These are phyloP conservation scores for Drosophila obscura DNA, from an alignment of 1,140 invertebrate genomes.

Conservation along the genomic window DNA sequence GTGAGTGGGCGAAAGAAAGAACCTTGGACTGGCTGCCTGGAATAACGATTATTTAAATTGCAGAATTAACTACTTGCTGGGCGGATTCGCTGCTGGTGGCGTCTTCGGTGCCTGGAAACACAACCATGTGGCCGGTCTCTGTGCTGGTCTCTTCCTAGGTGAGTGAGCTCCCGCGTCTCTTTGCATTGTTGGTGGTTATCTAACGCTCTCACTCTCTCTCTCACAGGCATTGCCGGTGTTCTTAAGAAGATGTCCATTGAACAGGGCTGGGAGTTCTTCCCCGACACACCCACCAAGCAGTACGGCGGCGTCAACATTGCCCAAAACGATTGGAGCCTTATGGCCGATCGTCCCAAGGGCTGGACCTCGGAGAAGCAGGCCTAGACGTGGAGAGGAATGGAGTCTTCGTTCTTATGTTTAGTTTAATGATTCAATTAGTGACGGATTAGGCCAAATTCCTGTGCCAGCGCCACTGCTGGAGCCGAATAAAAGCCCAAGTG, in stretches of 20 bases:
- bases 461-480: slow-evolving; percentile 22
- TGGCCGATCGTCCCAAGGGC: slow-evolving; percentile 71
- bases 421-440: slow-evolving; percentile 50
- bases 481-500: slow-evolving; percentile 53
- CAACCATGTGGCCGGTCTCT: slow-evolving; percentile 64
- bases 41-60: background rate
- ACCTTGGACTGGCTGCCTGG: background rate
- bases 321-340: slow-evolving; percentile 82
- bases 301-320: slow-evolving; percentile 63
- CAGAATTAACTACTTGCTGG: slow-evolving; percentile 86
- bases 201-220: slow-evolving; percentile 39
- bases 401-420: slow-evolving; percentile 45
- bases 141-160: slow-evolving; percentile 69
- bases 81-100: slow-evolving; percentile 86
- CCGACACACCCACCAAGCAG: slow-evolving; percentile 56
- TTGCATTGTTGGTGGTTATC: slow-evolving; percentile 38
- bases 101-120: slow-evolving; percentile 86
- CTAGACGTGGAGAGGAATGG: slow-evolving; percentile 20
- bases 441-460: slow-evolving; percentile 30
- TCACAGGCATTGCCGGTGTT: slow-evolving; percentile 84
- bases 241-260: slow-evolving; percentile 86
- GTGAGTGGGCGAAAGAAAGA: slow-evolving; percentile 40
- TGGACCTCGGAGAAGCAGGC: slow-evolving; percentile 60
- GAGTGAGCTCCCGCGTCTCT: background rate
- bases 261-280: slow-evolving; percentile 85